Evolutionary conservation across 2,888 invertebrate genomes (phyloP), one percentile per base, ranked within the genome.

Genomic region (Ctenicera cuprea): DNA sequence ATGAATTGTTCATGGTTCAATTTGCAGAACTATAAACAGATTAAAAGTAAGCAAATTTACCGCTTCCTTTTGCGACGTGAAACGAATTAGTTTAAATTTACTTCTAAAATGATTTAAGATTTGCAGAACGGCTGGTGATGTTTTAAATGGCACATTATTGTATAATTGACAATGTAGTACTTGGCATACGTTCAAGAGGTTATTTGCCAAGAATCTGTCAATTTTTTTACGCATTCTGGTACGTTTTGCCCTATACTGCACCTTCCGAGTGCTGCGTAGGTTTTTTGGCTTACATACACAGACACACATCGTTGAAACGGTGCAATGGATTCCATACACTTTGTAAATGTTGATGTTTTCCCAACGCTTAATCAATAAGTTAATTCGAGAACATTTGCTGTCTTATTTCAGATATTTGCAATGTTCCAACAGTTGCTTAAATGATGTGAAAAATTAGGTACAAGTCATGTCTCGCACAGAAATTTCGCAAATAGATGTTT

Each of bases 181-280:
- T 61, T 69, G 69, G 61, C 61, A 37, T 14, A 2, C 14, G n/a
- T 69, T 61, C 69, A 69, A 30, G 18, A 62, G 61, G 61, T 61
- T 12, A 50, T 18, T 48, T 61, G 69, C 69, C 69, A 69, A 37
- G 48, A 38, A 50, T 22, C 48, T 22, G 61, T 37, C 50, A 22
- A 33, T 26, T 30, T 18, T 66, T 67, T 45, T 45, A 67, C 43
- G 45, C 45, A 16, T 37, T 45, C 26, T 65, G 57, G 33, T 67
- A 57, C 54, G 43, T 67, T 67, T 67, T 59, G 67, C 59, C 30
- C 33, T 43, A 20, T 43, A 16, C 45, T 59, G 59, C 45, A 48
- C 48, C 63, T 30, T 64, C 63, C 48, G 30, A 16, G 43, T 48
- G 48, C 9, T 64, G 45, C 48, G 63, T 43, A 64, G 48, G 45